phyloP scores from a whole-genome alignment of 1,140 invertebrate species.

The Pantala flavescens region DNA sequence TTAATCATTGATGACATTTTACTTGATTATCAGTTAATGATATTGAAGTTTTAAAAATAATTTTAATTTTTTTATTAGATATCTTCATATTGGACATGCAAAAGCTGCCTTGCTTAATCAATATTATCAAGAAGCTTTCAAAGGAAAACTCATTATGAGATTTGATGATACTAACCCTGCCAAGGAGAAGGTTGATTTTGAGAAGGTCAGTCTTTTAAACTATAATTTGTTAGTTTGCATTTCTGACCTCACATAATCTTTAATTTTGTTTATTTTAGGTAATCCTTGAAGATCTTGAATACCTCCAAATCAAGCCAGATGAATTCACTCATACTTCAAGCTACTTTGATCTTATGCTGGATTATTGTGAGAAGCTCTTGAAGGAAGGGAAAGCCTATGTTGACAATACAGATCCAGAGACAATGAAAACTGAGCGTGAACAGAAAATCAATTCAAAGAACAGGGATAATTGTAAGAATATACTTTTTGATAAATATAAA shows the following conservation, averaged over 20 bases:
- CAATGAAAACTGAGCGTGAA: slow-evolving; percentile 92
- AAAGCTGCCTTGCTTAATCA: slow-evolving; percentile 98
- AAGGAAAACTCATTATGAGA: slow-evolving; percentile 94
- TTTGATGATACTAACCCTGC: slow-evolving; percentile 99
- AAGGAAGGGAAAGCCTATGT: slow-evolving; percentile 86
- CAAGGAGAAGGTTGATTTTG: slow-evolving; percentile 97
- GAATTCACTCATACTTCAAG: slow-evolving; percentile 92
- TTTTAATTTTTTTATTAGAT: slow-evolving; percentile 44
- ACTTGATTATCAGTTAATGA: too few species aligned
- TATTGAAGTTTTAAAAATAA: too few species aligned
- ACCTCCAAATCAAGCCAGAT: slow-evolving; percentile 89
- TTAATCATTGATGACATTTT: too few species aligned
- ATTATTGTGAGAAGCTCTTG: slow-evolving; percentile 81
- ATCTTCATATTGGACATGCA: slow-evolving; percentile 96
- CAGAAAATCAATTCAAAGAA: slow-evolving; percentile 77
- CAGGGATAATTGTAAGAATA: slow-evolving; percentile 64
- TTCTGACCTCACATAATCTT: too few species aligned
- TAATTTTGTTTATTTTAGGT: slow-evolving; percentile 42
- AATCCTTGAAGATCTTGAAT: slow-evolving; percentile 86
- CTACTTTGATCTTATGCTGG: slow-evolving; percentile 87
- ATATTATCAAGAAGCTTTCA: slow-evolving; percentile 87
- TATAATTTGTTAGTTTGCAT: background rate
- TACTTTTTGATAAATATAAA: slow-evolving; percentile 4
- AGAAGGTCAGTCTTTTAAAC: slow-evolving; percentile 49
- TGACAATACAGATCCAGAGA: slow-evolving; percentile 88